These are phyloP conservation scores for Orientallactaga bullata DNA, from an alignment of 2,113 vertebrate species.

Conservation along the genomic window DNA sequence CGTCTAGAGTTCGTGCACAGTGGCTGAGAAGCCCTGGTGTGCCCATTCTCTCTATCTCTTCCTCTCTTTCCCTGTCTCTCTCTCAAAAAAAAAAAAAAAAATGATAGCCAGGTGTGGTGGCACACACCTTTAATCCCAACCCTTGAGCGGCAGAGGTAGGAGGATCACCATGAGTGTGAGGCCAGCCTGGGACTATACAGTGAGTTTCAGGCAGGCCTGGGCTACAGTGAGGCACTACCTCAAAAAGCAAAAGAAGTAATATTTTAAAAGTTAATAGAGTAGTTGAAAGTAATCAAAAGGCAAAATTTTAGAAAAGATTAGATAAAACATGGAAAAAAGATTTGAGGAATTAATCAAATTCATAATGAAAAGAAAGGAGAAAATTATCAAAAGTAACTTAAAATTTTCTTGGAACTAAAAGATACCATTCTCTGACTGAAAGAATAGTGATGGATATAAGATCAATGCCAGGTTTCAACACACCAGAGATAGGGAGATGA, in stretches of 20 bases:
- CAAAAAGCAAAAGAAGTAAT: background rate
- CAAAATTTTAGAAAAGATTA: slow-evolving; percentile 23
- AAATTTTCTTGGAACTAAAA: slow-evolving; percentile 25
- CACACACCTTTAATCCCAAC: too few relatives aligned
- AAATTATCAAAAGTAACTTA: slow-evolving; percentile 45
- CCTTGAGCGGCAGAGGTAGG: too few relatives aligned
- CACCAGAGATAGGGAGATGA: background rate
- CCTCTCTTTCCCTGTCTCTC: too few relatives aligned
- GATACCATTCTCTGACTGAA: slow-evolving; percentile 1
- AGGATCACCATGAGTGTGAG: too few relatives aligned
- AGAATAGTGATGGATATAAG: background rate
- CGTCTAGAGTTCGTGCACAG: too few relatives aligned
- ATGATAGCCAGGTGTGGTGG: too few relatives aligned
- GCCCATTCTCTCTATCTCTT: too few relatives aligned
- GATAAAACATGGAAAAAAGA: background rate
- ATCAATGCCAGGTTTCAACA: slow-evolving; percentile 1
- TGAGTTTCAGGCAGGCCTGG: too few relatives aligned
- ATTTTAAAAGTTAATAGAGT: background rate
- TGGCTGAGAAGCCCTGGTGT: too few relatives aligned
- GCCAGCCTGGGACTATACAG: too few relatives aligned
- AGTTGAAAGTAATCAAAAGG: slow-evolving; percentile 15
- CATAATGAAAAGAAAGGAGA: background rate
- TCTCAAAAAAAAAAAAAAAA: too few relatives aligned
- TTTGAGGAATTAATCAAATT: background rate
- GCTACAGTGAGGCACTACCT: too few relatives aligned